phyloP scores from a whole-genome alignment of 2,888 invertebrate genomes.

The Erebia ligea region DNA sequence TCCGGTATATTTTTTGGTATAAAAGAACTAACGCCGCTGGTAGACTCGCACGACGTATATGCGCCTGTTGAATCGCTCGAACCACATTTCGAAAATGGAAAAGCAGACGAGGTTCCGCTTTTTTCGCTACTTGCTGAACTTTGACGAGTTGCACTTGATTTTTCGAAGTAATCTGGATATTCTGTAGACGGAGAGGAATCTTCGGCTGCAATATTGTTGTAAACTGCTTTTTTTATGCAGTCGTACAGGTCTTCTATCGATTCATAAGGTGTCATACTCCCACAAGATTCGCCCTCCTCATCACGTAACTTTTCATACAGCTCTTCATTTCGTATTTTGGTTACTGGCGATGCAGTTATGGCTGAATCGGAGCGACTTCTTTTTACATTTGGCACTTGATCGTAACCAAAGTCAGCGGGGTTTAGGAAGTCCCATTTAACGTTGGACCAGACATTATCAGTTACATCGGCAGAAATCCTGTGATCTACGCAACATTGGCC shows the following conservation, averaged over 20 bases:
- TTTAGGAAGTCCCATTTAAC: constrained; percentile 77
- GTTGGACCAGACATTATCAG: constrained; percentile 78
- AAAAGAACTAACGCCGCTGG: constrained; percentile 73
- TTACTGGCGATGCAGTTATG: constrained; percentile 60
- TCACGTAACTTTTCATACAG: constrained; percentile 72
- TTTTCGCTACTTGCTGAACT: constrained; percentile 77
- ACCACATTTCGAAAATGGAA: constrained; percentile 79
- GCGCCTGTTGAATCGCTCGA: constrained; percentile 76
- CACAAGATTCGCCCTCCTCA: constrained; percentile 71
- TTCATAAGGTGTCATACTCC: constrained; percentile 77
- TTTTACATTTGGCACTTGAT: constrained; percentile 72
- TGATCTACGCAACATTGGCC: constrained; percentile 76
- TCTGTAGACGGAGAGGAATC: constrained; percentile 75
- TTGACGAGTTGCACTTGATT: constrained; percentile 69
- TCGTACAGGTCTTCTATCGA: constrained; percentile 80
- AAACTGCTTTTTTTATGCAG: constrained; percentile 76
- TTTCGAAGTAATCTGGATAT: constrained; percentile 72
- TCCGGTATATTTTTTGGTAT: constrained; percentile 67
- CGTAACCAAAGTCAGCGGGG: constrained; percentile 75
- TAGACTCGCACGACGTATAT: constrained; percentile 76
- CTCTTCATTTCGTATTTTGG: constrained; percentile 68
- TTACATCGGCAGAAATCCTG: constrained; percentile 74
- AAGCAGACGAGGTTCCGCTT: constrained; percentile 76
- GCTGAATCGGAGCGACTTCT: constrained; percentile 77
- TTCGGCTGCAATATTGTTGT: constrained; percentile 65